These are phyloP conservation scores for Drosophila melanica DNA, from an alignment of 1,140 invertebrate genomes.

Conservation along the genomic window DNA sequence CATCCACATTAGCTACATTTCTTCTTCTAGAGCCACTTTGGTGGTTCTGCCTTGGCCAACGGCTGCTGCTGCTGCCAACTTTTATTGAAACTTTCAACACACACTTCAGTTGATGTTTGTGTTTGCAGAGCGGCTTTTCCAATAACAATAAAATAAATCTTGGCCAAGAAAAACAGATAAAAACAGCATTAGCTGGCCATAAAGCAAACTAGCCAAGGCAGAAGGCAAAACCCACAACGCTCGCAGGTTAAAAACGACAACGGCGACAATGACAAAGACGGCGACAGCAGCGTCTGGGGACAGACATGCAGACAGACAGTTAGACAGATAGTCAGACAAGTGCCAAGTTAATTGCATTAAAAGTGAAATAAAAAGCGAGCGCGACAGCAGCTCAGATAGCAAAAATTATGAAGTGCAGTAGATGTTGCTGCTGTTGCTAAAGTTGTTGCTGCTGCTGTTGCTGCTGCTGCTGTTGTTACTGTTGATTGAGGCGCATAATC, in stretches of 20 bases:
- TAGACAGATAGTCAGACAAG: slow-evolving; percentile 72
- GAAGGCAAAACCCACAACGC: slow-evolving; percentile 26
- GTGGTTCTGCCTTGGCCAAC: slow-evolving; percentile 4
- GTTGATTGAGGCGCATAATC: slow-evolving; percentile 81
- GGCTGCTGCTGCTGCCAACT: slow-evolving; percentile 45
- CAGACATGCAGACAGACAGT: slow-evolving; percentile 23
- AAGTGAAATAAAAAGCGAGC: slow-evolving; percentile 80
- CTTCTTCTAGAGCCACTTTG: slow-evolving; percentile 10
- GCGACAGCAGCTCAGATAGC: slow-evolving; percentile 72
- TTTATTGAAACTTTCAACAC: slow-evolving; percentile 74
- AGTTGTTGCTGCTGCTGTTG: slow-evolving; percentile 19
- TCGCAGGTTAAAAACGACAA: slow-evolving; percentile 25
- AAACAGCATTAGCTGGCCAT: slow-evolving; percentile 76
- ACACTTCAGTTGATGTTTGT: slow-evolving; percentile 8
- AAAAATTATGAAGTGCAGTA: slow-evolving; percentile 77
- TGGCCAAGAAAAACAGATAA: slow-evolving; percentile 80
- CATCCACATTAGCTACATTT: slow-evolving; percentile 16
- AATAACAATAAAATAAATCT: slow-evolving; percentile 82
- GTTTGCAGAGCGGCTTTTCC: slow-evolving; percentile 51
- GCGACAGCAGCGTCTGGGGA: slow-evolving; percentile 37
- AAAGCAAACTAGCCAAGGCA: slow-evolving; percentile 66
- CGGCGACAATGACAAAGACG: slow-evolving; percentile 59
- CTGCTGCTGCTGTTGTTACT: slow-evolving; percentile 37
- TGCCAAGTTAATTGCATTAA: slow-evolving; percentile 82
- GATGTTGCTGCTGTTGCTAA: slow-evolving; percentile 39